Base-by-base conservation (phyloP, 2,888 invertebrate species). In the Eristalis arbustorum region DNA sequence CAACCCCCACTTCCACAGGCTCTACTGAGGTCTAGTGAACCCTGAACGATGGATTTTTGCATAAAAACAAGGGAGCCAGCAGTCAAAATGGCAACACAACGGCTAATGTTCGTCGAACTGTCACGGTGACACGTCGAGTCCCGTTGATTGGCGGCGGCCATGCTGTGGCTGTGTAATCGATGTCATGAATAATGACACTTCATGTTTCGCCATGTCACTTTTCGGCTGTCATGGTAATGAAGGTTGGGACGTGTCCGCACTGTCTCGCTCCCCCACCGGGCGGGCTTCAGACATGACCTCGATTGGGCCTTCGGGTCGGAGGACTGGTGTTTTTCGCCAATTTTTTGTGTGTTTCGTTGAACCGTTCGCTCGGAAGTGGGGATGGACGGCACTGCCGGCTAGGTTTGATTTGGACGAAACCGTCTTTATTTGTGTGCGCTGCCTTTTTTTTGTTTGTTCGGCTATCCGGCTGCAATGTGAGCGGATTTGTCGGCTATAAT, bases 161-260 rank as follows among this genome's bases (percentile, higher is more conserved):
- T 49, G 49, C 61, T 31, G 64, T 69, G 73, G 4, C 75, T 34
- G 22, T 74, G 74, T 75, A 84, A 84, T 79, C 66, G 66, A 79
- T 75, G 62, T 71, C 61, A 84, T 75, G 62, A 79, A 75, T 79
- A 79, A 79, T 84, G 71, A 71, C 25, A 68, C 28, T 79, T 28
- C 22, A 49, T 49, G 34, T 59, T 61, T 25, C 66, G 67, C 61
- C 69, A 61, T 66, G 73, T 79, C 74, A 84, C 59, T 71, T 59
- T 84, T 59, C 10, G 23, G 79, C 49, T 84, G 83, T 71, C 78
- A 83, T 75, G 84, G 75, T 67, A 73, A 68, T 83, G 25, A 67
- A 64, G 63, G 14, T 22, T 59, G 25, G 57, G 56, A 57, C n/a
- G n/a, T n/a, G n/a, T n/a, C n/a, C n/a, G n/a, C n/a, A n/a, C n/a